A percentile compares a stretch with the other conserved stretches of the same genome.
Conservation (phyloP, 2,888 invertebrate species). For the Ormyrus labotus region DNA sequence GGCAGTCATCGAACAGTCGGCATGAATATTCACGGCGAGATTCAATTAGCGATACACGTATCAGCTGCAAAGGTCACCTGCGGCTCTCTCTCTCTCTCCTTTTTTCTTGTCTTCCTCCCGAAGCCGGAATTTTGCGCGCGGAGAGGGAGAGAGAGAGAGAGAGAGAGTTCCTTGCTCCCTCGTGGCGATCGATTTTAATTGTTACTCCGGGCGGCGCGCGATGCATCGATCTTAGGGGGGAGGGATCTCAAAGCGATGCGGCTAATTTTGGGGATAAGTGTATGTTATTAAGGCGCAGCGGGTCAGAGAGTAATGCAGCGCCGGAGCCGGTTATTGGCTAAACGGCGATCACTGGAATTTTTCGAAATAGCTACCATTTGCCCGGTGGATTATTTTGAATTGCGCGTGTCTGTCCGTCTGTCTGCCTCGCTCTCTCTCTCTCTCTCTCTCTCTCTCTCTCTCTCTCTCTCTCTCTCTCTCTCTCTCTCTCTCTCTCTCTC, state of each 20-base stretch:
- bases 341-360: constrained; percentile 2
- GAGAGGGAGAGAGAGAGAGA: constrained; percentile 6
- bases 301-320: not conserved
- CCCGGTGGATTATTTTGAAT: not conserved
- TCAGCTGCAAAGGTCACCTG: constrained; percentile 3
- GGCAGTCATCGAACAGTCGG: constrained; percentile 28
- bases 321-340: too few relatives aligned
- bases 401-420: too few relatives aligned
- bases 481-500: too few relatives aligned
- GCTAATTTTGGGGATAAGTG: constrained; percentile 18
- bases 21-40: constrained; percentile 51
- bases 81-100: constrained; percentile 15
- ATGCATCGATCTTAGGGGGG: not conserved
- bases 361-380: not conserved
- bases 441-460: too few relatives aligned
- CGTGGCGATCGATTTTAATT: constrained; percentile 31
- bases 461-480: too few relatives aligned
- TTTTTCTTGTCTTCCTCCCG: not conserved
- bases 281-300: constrained; percentile 33
- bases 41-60: constrained; percentile 56
- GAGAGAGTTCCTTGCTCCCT: not conserved
- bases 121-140: not conserved
- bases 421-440: too few relatives aligned
- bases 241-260: not conserved
- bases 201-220: not conserved